These are phyloP conservation scores for Athene noctua DNA, from an alignment of 2,113 vertebrate genomes.

Conservation along the genomic window DNA sequence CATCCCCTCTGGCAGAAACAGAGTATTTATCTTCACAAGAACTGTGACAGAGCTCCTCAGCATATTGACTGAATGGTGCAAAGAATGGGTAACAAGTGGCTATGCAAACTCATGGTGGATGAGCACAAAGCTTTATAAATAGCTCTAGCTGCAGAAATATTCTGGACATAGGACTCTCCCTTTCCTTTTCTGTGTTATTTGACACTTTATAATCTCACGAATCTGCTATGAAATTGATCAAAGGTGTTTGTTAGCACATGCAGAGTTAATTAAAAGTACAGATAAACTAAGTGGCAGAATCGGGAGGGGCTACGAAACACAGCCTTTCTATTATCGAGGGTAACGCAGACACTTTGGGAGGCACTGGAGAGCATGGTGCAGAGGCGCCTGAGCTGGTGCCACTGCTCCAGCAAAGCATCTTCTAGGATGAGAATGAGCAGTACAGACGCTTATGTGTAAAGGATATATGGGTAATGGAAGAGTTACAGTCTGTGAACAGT, in stretches of 20 bases:
- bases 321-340: background rate
- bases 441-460: background rate
- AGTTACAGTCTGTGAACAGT: background rate
- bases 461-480: background rate
- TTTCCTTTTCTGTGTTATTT: background rate
- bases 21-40: background rate
- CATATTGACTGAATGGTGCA: background rate
- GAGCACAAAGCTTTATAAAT: background rate
- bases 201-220: background rate
- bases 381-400: background rate
- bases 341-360: background rate
- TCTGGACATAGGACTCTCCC: background rate
- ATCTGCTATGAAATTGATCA: background rate
- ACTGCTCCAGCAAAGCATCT: background rate
- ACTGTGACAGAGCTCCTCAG: background rate
- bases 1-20: background rate
- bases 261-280: background rate
- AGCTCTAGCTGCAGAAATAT: background rate
- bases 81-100: background rate
- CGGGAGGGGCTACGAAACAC: background rate
- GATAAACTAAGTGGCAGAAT: background rate
- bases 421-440: background rate
- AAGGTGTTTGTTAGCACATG: background rate
- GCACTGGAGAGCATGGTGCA: background rate
- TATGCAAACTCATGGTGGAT: background rate